Percentiles rank a stretch among this genome's conserved stretches.
These are phyloP conservation scores for Oxystoma pomonae DNA, from an alignment of 2,888 invertebrate genomes.

Conservation along the genomic window DNA sequence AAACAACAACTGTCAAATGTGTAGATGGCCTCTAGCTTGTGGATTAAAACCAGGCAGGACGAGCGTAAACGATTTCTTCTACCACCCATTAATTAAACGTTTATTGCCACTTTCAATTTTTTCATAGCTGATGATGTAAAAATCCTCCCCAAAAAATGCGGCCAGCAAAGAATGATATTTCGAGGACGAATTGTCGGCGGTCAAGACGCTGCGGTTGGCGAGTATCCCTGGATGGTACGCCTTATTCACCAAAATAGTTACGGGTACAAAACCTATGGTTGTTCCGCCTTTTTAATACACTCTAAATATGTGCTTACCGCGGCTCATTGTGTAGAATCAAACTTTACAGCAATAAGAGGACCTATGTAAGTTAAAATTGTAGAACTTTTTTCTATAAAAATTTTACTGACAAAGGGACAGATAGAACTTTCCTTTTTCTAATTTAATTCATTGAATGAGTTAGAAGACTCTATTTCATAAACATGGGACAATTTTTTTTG, in stretches of 20 bases:
- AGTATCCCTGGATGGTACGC: constrained; percentile 55
- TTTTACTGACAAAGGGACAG: background rate
- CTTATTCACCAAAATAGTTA: constrained; percentile 47
- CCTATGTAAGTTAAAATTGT: constrained; percentile 27
- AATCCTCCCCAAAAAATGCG: constrained; percentile 40
- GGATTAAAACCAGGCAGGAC: no score
- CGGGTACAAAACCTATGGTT: constrained; percentile 40
- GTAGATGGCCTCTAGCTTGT: no score
- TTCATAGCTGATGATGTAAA: constrained; percentile 13
- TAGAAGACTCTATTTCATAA: no score
- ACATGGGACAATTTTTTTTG: no score
- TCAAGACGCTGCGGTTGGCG: constrained; percentile 46
- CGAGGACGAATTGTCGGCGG: constrained; percentile 45
- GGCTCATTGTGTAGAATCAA: constrained; percentile 48
- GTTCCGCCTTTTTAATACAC: constrained; percentile 53
- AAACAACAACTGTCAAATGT: no score
- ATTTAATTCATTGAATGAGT: no score
- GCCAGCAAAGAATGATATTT: constrained; percentile 32
- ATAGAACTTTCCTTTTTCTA: no score
- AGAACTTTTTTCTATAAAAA: background rate
- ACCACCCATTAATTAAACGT: no score
- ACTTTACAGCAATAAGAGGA: constrained; percentile 25
- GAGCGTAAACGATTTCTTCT: no score
- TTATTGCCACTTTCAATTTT: no score
- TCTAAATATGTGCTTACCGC: constrained; percentile 53